Conservation (phyloP, 2,113 vertebrate species). For the Leucosticte australis region DNA sequence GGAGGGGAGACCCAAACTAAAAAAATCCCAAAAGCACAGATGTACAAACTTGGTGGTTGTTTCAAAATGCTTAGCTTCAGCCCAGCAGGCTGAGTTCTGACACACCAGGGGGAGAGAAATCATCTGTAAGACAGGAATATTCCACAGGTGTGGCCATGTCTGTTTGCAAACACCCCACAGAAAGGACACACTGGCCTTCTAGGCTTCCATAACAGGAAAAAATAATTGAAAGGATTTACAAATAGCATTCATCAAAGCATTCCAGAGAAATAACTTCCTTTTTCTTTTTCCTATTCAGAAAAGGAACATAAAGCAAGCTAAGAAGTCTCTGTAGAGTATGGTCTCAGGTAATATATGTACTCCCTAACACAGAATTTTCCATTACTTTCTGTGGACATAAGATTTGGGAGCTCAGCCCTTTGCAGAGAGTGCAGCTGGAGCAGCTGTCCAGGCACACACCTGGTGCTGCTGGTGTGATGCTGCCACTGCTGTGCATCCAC, state of each 20-base stretch:
- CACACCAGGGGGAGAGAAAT: background rate
- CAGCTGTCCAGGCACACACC: rapidly evolving
- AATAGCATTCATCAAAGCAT: background rate
- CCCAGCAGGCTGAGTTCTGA: background rate
- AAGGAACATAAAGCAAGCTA: background rate
- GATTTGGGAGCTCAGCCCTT: background rate
- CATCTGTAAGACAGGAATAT: background rate
- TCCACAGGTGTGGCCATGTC: background rate
- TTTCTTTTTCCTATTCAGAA: background rate
- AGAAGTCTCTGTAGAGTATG: background rate
- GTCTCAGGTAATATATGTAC: background rate
- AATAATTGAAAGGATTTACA: background rate
- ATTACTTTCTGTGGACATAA: background rate
- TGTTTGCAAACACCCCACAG: background rate
- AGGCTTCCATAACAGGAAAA: background rate
- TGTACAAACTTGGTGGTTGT: background rate
- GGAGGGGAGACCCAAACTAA: background rate
- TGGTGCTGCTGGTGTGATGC: background rate
- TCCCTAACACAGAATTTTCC: background rate
- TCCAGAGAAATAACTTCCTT: background rate
- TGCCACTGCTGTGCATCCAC: background rate
- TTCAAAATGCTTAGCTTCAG: background rate
- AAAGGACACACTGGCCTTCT: background rate
- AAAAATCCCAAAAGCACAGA: background rate
- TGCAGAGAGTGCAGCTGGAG: background rate